A percentile compares a stretch with the other conserved stretches of the same genome.
phyloP scores from a whole-genome alignment of 2,797 vertebrate genomes.

The Anguilla anguilla region DNA sequence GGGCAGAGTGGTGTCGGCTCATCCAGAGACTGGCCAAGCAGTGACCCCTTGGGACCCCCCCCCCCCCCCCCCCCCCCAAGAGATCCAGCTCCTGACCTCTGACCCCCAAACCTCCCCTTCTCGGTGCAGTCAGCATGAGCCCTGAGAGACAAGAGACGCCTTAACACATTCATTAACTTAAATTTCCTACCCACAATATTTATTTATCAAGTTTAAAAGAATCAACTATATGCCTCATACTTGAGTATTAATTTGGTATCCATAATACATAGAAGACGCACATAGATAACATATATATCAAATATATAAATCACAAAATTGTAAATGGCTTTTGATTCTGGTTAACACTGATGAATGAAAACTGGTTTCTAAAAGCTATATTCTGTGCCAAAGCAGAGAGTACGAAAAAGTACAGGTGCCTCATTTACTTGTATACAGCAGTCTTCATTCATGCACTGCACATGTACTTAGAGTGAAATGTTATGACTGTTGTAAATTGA shows the following conservation, averaged over 20 bases:
- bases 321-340: conserved; percentile 16
- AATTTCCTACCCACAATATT: conserved; percentile 10
- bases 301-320: conserved; percentile 5
- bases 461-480: not conserved
- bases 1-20: conserved; percentile 85
- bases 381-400: conserved; percentile 31
- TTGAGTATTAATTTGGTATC: conserved; percentile 10
- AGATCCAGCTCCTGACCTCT: conserved; percentile 38
- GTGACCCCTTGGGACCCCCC: conserved; percentile 41
- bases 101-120: conserved; percentile 35
- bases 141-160: conserved; percentile 16
- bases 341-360: conserved; percentile 17
- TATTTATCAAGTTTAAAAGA: conserved; percentile 12
- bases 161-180: conserved; percentile 9
- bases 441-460: not conserved
- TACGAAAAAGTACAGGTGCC: conserved; percentile 26
- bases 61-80: conserved; percentile 50
- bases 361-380: conserved; percentile 5
- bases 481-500: conserved; percentile 1
- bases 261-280: not conserved
- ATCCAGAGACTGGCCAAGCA: conserved; percentile 75
- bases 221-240: not conserved
- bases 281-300: not conserved
- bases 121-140: conserved; percentile 46
- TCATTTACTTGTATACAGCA: conserved; percentile 11